A percentile compares a stretch with the other conserved stretches of the same genome.
These are phyloP conservation scores for Poecilia latipinna DNA, from an alignment of 2,113 vertebrate genomes.

Conservation along the genomic window DNA sequence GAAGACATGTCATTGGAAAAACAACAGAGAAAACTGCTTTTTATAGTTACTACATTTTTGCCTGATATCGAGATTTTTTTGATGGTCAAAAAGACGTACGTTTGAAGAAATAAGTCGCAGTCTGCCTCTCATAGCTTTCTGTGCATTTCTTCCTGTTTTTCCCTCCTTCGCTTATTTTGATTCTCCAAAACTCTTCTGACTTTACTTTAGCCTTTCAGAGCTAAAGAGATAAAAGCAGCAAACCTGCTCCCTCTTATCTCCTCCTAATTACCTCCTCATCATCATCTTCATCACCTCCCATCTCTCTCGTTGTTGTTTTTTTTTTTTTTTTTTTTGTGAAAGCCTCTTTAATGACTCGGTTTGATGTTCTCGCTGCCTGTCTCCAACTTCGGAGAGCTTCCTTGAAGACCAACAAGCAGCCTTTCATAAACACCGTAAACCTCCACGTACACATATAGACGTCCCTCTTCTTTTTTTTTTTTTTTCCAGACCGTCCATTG, in stretches of 20 bases:
- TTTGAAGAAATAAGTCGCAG: too few species aligned
- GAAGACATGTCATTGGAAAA: too few species aligned
- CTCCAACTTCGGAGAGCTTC: conserved; percentile 79
- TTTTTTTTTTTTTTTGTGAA: conserved; percentile 66
- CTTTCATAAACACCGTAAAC: conserved; percentile 62
- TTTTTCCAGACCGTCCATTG: conserved; percentile 67
- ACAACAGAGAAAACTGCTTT: too few species aligned
- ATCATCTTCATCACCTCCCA: conserved; percentile 80
- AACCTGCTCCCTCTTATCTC: conserved; percentile 66
- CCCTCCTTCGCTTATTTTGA: conserved; percentile 14
- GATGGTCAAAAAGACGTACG: too few species aligned
- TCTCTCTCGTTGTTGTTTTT: too few species aligned
- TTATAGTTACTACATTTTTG: too few species aligned
- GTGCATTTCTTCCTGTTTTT: neutral
- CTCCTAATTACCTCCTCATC: conserved; percentile 66
- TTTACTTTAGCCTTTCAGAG: conserved; percentile 41
- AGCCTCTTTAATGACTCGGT: conserved; percentile 82
- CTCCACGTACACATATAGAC: conserved; percentile 23
- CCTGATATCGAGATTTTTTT: too few species aligned
- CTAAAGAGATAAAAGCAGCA: conserved; percentile 67
- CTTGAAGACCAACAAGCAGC: conserved; percentile 79
- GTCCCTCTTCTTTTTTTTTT: conserved; percentile 13
- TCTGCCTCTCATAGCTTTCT: too few species aligned
- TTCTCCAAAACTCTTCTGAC: conserved; percentile 32
- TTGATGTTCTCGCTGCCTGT: conserved; percentile 81